Base-by-base conservation (phyloP, 2,113 vertebrate species). In the Phylloscopus trochiloides region DNA sequence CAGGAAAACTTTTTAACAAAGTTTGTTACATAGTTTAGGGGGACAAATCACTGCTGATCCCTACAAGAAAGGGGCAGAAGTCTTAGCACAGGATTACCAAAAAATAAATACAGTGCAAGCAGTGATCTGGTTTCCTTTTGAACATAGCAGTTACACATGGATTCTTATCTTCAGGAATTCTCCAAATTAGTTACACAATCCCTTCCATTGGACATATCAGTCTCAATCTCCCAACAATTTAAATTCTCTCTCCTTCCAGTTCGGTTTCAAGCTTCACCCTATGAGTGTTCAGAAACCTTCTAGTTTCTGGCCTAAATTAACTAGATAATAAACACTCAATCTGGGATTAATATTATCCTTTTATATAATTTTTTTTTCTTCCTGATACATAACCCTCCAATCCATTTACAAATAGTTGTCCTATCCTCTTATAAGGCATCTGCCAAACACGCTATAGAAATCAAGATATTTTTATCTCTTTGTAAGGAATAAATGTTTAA, bases 131-230 rank as follows among this genome's bases (percentile, higher is more conserved):
- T 86, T 95, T 92, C 54, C 91, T 96, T 97, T 94, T 96, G 95
- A 97, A 95, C 92, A 70, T 12, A 73, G 34, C 67, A 66, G 94
- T 93, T 86, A 70, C 51, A 58, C 26, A 80, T 22, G 82, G 63
- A 73, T 92, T 86, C 91, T 95, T 95, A 97, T 95, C 94, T 62
- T 82, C 32, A 88, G 54, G 55, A 93, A 92, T 97, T 86, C 71
- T 80, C 94, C 72, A 92, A 88, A 95, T 86, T 93, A 92, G 92
- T 90, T 86, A 51, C 79, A 92, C 75, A 94, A 66, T 88, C 47
- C 34, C 47, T 66, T 93, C 59, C 76, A 73, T 26, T 72, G 5
- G 47, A 11, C 0, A 90, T 95, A 90, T 86, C 13, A 0, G 7
- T 9, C n/a, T 79, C 29, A 54, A n/a, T 83, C 92, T 86, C 51